A percentile compares a stretch with the other conserved stretches of the same genome.
These are phyloP conservation scores for Pristionchus entomophagus DNA, from an alignment of 2,888 invertebrate species.

Conservation along the genomic window DNA sequence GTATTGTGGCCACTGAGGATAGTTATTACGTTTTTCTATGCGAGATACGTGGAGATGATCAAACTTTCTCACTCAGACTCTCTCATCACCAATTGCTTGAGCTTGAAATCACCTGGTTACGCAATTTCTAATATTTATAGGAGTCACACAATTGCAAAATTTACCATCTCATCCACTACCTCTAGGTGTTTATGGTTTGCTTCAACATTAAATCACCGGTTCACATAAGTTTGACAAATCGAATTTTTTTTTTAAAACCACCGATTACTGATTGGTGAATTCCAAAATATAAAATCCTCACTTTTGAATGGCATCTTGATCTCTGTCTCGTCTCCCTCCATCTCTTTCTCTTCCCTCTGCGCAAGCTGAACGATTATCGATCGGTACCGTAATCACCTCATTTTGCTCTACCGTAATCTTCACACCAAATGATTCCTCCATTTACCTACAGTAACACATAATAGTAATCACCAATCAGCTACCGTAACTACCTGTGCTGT, in stretches of 20 bases:
- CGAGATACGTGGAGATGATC: no score
- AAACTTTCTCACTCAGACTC: no score
- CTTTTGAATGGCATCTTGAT: constrained; percentile 17
- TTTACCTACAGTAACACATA: background rate
- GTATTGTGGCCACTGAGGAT: no score
- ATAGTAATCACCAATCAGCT: background rate
- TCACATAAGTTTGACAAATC: no score
- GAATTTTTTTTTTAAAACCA: background rate
- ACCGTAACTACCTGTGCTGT: background rate
- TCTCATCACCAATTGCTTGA: no score
- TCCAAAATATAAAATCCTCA: background rate
- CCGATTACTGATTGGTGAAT: background rate
- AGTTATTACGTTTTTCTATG: no score
- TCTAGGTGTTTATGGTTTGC: no score
- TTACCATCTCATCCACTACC: background rate
- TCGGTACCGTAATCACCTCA: background rate
- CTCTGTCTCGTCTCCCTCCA: background rate
- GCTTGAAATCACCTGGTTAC: no score
- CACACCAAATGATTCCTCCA: background rate
- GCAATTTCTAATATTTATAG: background rate
- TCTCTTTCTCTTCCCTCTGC: background rate
- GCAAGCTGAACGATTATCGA: background rate
- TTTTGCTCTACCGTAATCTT: background rate
- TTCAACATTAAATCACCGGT: background rate
- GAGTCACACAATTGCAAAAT: background rate